Evolutionary conservation across 1,140 invertebrate genomes (phyloP).

Genomic region (Bemisia tabaci): DNA sequence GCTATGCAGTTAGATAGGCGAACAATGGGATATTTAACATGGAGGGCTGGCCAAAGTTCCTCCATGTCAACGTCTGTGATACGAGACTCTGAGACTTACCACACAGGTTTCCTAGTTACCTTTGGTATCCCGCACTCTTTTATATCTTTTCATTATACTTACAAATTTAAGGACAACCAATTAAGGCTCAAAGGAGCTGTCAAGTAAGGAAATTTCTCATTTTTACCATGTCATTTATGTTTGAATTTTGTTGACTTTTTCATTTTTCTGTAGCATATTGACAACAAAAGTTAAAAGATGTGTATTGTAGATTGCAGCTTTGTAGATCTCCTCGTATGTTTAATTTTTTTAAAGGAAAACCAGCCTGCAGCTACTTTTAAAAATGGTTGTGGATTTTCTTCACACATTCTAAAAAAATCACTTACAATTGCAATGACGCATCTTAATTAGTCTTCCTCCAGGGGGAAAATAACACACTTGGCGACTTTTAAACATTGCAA

Average conservation of each 20-base stretch:
- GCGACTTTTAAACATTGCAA: too few relatives aligned
- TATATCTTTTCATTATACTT: slow-evolving; percentile 55
- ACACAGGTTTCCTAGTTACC: slow-evolving; percentile 51
- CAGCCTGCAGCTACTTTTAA: too few relatives aligned
- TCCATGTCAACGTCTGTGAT: slow-evolving; percentile 66
- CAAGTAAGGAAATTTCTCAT: slow-evolving; percentile 46
- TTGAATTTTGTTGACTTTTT: slow-evolving; percentile 16
- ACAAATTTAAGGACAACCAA: slow-evolving; percentile 61
- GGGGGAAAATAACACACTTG: too few relatives aligned
- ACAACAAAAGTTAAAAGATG: slow-evolving; percentile 1
- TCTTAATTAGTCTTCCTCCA: too few relatives aligned
- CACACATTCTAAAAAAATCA: too few relatives aligned
- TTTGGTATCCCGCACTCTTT: slow-evolving; percentile 71
- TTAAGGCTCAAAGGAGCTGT: slow-evolving; percentile 56
- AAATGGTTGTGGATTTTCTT: too few relatives aligned
- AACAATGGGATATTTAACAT: slow-evolving; percentile 74
- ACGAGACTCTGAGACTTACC: slow-evolving; percentile 50
- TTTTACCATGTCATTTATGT: slow-evolving; percentile 1
- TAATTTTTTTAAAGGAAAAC: too few relatives aligned
- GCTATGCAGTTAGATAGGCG: slow-evolving; percentile 72
- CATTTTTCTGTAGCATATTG: too few relatives aligned
- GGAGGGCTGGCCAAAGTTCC: slow-evolving; percentile 54
- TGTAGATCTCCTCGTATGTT: too few relatives aligned
- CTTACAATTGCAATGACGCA: too few relatives aligned
- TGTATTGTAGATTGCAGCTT: too few relatives aligned